Evolutionary conservation across 92 coral and sea anemone genomes (phyloP).

Genomic region (Blastomussa wellsi): DNA sequence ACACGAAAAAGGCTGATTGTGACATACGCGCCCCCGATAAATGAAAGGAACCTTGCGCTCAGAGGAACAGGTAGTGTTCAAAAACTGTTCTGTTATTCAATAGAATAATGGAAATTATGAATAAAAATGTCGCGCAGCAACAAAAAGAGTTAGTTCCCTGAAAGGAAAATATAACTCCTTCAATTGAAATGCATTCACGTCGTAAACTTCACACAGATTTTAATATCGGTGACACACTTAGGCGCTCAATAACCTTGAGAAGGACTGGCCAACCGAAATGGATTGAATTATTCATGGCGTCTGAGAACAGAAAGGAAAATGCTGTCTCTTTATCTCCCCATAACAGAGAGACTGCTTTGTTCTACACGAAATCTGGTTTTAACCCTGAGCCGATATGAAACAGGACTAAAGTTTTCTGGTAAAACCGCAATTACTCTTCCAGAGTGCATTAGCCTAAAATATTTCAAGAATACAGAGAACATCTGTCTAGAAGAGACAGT

Average conservation of each 20-base stretch:
- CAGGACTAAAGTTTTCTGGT: not conserved
- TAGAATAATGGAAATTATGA: constrained; percentile 14
- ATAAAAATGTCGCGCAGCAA: constrained; percentile 4
- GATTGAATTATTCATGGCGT: constrained; percentile 33
- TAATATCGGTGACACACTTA: constrained; percentile 5
- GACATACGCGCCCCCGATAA: not conserved
- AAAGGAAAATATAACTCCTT: constrained; percentile 1
- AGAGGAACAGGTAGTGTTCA: constrained; percentile 1
- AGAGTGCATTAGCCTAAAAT: not conserved
- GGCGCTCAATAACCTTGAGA: constrained; percentile 36
- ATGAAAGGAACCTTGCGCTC: not conserved
- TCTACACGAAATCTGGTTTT: not conserved
- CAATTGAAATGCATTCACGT: constrained; percentile 1
- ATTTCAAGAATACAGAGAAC: constrained; percentile 2
- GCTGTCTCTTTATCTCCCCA: constrained; percentile 17
- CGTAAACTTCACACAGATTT: constrained; percentile 20
- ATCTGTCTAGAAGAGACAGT: constrained; percentile 30
- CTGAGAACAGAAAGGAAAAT: constrained; percentile 7
- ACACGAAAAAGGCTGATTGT: not conserved
- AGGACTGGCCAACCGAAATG: constrained; percentile 12
- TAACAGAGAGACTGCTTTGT: constrained; percentile 19
- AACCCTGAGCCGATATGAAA: not conserved
- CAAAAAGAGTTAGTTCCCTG: not conserved
- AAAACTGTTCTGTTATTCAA: constrained; percentile 14
- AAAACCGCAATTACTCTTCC: not conserved